Evolutionary conservation across 2,888 invertebrate genomes (phyloP), one percentile per base, ranked within the genome.

Genomic region (Diadegma fenestrale): DNA sequence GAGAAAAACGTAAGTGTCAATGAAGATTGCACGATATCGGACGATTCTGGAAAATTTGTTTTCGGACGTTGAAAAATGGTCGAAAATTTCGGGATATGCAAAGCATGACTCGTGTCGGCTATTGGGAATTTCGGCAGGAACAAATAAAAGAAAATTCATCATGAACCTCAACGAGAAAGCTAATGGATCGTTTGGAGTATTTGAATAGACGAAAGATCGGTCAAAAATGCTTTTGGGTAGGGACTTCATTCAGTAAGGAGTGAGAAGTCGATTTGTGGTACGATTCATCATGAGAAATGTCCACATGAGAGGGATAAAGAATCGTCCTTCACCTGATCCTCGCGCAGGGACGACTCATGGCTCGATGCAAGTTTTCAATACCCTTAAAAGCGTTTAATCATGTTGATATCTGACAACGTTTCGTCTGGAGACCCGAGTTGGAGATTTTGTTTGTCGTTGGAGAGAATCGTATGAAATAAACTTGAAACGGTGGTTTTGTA

Each of bases 351-450:
- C 58, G 26, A 58, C 58, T 33, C 58, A 58, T 26, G 82, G 33
- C 71, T 77, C 64, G 22, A 64, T 77, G 77, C 45, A 68, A 75
- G 61, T 75, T 75, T 76, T 71, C 69, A 82, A 82, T 82, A 17
- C 68, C 17, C 58, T 19, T 61, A 69, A 75, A 81, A 81, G 26
- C 75, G 81, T 75, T 81, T 81, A 81, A 81, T 81, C 81, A 81
- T 76, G 26, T 61, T 75, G 68, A 76, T 69, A 75, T 45, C 75
- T 37, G 69, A 81, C 75, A 81, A 81, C 33, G 63, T 66, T 37
- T 43, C 30, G 30, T 22, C 68, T n/a, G n/a, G 66, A 54, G 26
- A 61, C 75, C 41, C 33, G 41, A 48, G 37, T 66, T 75, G 61
- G 45, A 63, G 61, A 63, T 45, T 43, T 45, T n/a, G 22, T n/a